Evolutionary conservation across 2,797 vertebrate species (phyloP).

Genomic region (Rhinophrynus dorsalis): DNA sequence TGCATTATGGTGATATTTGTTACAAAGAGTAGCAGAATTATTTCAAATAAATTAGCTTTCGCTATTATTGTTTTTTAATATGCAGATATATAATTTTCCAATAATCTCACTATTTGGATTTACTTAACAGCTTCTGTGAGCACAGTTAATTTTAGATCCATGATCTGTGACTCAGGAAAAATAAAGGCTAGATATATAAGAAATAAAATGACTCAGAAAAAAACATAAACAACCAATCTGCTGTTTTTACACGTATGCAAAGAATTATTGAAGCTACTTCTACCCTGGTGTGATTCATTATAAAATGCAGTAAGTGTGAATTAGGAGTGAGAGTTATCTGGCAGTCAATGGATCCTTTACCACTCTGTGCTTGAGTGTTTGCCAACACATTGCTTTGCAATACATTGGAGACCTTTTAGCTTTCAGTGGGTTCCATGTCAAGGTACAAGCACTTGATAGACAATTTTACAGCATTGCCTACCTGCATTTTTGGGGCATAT

Average conservation of each 20-base stretch:
- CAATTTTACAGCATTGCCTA: too few relatives aligned
- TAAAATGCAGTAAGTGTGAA: too few relatives aligned
- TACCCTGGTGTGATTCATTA: neutral
- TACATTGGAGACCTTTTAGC: too few relatives aligned
- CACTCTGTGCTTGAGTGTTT: too few relatives aligned
- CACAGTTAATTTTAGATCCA: neutral
- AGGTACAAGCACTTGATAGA: too few relatives aligned
- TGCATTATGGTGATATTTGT: neutral
- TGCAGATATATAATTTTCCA: neutral
- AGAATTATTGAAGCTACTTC: neutral
- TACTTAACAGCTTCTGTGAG: neutral
- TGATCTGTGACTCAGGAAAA: neutral
- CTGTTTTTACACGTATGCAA: neutral
- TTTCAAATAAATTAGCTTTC: neutral
- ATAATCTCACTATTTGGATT: neutral
- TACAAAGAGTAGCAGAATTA: neutral
- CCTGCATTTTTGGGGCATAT: too few relatives aligned
- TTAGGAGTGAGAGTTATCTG: too few relatives aligned
- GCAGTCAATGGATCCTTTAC: too few relatives aligned
- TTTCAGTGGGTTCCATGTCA: too few relatives aligned
- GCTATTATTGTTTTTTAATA: neutral
- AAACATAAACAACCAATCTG: neutral
- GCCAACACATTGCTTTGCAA: too few relatives aligned
- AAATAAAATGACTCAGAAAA: neutral
- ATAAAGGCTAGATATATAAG: neutral